phyloP scores from a whole-genome alignment of 2,888 invertebrate genomes.

The Lepetodrilus schrolli region DNA sequence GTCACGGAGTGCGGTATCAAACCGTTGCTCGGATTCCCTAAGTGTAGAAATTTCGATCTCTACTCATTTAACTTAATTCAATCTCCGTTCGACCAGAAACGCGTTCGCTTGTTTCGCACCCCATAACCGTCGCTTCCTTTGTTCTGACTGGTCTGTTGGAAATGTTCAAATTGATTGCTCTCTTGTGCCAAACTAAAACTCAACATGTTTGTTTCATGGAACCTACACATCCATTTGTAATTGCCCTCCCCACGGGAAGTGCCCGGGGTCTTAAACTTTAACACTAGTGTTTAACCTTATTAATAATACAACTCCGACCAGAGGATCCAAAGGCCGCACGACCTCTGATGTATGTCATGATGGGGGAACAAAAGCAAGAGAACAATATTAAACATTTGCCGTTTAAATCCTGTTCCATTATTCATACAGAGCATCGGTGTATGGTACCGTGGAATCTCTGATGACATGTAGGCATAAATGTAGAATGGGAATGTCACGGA shows the following conservation, averaged over 20 bases:
- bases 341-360: not conserved
- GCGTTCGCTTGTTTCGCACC: conserved; percentile 9
- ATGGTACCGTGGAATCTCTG: not conserved
- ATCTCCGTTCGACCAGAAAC: conserved; percentile 12
- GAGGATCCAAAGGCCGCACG: not conserved
- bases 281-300: conserved; percentile 19
- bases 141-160: not conserved
- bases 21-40: not conserved
- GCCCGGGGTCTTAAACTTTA: conserved; percentile 18
- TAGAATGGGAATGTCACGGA: not conserved
- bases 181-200: conserved; percentile 7
- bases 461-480: conserved; percentile 19
- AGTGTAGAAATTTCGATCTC: conserved; percentile 12
- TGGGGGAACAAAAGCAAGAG: not conserved
- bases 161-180: conserved; percentile 8
- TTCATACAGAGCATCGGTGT: not conserved
- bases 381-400: conserved; percentile 8
- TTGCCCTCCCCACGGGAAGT: not conserved
- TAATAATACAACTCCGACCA: not conserved
- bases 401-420: conserved; percentile 13
- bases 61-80: conserved; percentile 21
- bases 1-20: conserved; percentile 5
- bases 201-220: conserved; percentile 2
- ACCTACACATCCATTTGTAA: not conserved
- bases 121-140: conserved; percentile 7